Conservation (phyloP, 1,140 invertebrate genomes). For the Ectropis grisescens region DNA sequence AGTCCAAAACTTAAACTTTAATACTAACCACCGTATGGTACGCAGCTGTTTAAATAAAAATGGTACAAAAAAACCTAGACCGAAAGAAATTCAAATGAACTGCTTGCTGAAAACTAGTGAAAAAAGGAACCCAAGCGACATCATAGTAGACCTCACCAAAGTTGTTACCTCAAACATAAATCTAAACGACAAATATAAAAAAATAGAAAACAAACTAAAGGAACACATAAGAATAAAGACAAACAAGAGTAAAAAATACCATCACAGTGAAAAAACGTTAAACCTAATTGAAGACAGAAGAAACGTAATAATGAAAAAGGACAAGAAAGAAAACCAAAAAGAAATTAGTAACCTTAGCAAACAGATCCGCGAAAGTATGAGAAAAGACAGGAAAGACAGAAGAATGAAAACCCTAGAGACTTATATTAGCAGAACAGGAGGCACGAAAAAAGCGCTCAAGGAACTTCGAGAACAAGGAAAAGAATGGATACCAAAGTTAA, state of each 20-base stretch:
- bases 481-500: constrained; percentile 14
- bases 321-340: constrained; percentile 8
- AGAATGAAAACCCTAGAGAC: too few species aligned
- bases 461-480: constrained; percentile 11
- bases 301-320: constrained; percentile 4
- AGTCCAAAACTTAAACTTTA: constrained; percentile 13
- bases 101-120: too few species aligned
- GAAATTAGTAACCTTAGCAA: constrained; percentile 12
- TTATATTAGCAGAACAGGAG: too few species aligned
- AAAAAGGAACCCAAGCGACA: too few species aligned
- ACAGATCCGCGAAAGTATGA: too few species aligned
- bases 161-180: background rate
- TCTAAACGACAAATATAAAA: background rate
- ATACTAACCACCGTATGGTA: constrained; percentile 18
- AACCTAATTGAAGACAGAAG: constrained; percentile 1
- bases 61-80: constrained; percentile 2
- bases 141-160: background rate
- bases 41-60: constrained; percentile 7
- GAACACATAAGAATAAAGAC: background rate
- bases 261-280: constrained; percentile 1
- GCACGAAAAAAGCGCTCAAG: constrained; percentile 13
- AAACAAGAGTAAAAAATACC: background rate
- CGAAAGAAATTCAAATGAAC: too few species aligned
- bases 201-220: background rate
- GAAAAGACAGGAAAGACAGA: constrained; percentile 5